Percentiles rank a stretch among this genome's conserved stretches.
These are phyloP conservation scores for Cottus gobio DNA, from an alignment of 2,113 vertebrate genomes.

Conservation along the genomic window DNA sequence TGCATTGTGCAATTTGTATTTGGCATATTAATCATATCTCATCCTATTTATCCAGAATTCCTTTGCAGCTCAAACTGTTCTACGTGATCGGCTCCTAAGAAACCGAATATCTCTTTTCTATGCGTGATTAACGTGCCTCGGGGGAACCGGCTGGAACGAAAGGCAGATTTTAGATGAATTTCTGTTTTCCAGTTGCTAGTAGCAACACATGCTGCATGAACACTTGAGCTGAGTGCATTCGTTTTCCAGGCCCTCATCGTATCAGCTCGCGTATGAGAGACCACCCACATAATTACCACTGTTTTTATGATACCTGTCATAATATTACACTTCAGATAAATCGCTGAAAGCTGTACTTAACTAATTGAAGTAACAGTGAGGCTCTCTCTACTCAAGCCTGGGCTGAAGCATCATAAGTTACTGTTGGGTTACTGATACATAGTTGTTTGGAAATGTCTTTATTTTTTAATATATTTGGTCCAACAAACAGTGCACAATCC, in stretches of 20 bases:
- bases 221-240: slow-evolving; percentile 35
- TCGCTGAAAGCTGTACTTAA: slow-evolving; percentile 3
- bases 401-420: background rate
- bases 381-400: background rate
- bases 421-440: background rate
- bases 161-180: slow-evolving; percentile 57
- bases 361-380: slow-evolving; percentile 6
- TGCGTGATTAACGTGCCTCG: slow-evolving; percentile 46
- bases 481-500: background rate
- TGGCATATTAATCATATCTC: slow-evolving; percentile 1
- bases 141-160: slow-evolving; percentile 49
- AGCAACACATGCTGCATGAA: slow-evolving; percentile 50
- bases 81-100: slow-evolving; percentile 25
- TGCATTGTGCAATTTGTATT: background rate
- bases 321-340: slow-evolving; percentile 45
- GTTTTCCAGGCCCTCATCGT: slow-evolving; percentile 42
- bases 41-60: slow-evolving; percentile 25
- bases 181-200: slow-evolving; percentile 72
- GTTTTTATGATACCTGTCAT: slow-evolving; percentile 43
- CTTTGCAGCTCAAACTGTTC: slow-evolving; percentile 21
- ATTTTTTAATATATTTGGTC: background rate
- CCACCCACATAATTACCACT: slow-evolving; percentile 47
- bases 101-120: slow-evolving; percentile 39
- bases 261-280: slow-evolving; percentile 31
- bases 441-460: background rate